phyloP scores from a whole-genome alignment of 2,888 invertebrate species.

The Campaea margaritaria region DNA sequence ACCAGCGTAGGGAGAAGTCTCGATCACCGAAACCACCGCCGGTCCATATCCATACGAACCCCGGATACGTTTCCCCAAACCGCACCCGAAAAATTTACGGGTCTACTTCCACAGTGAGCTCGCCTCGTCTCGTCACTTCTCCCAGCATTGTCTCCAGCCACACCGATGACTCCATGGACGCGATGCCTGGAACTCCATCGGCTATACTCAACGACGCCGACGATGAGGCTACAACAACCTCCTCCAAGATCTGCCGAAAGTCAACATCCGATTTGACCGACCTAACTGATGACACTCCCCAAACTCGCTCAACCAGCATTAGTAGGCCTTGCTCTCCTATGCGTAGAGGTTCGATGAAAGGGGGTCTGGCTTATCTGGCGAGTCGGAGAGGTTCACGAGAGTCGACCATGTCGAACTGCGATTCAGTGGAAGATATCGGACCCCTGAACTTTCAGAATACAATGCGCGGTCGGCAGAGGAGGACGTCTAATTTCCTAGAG shows the following conservation, averaged over 20 bases:
- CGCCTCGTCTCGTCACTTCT: slow-evolving; percentile 73
- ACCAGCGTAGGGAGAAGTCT: slow-evolving; percentile 74
- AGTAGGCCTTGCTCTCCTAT: slow-evolving; percentile 88
- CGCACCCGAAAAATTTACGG: slow-evolving; percentile 73
- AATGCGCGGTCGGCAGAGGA: slow-evolving; percentile 90
- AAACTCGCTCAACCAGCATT: slow-evolving; percentile 86
- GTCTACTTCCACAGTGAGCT: slow-evolving; percentile 78
- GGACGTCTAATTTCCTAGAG: slow-evolving; percentile 95
- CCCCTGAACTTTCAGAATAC: slow-evolving; percentile 92
- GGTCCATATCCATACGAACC: slow-evolving; percentile 86
- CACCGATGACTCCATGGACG: slow-evolving; percentile 77
- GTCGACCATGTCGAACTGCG: slow-evolving; percentile 89
- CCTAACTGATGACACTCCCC: slow-evolving; percentile 84
- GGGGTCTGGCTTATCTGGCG: slow-evolving; percentile 92
- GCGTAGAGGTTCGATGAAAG: slow-evolving; percentile 88
- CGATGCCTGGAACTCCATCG: slow-evolving; percentile 74
- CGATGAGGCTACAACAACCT: slow-evolving; percentile 76
- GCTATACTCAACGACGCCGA: slow-evolving; percentile 74
- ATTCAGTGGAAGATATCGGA: slow-evolving; percentile 89
- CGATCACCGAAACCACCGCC: slow-evolving; percentile 80
- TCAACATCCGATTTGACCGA: slow-evolving; percentile 91
- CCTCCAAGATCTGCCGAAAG: slow-evolving; percentile 86
- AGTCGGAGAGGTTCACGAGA: slow-evolving; percentile 93
- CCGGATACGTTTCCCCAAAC: slow-evolving; percentile 85
- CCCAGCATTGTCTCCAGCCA: slow-evolving; percentile 82